These are phyloP conservation scores for Engystomops pustulosus DNA, from an alignment of 2,113 vertebrate genomes.

Conservation along the genomic window DNA sequence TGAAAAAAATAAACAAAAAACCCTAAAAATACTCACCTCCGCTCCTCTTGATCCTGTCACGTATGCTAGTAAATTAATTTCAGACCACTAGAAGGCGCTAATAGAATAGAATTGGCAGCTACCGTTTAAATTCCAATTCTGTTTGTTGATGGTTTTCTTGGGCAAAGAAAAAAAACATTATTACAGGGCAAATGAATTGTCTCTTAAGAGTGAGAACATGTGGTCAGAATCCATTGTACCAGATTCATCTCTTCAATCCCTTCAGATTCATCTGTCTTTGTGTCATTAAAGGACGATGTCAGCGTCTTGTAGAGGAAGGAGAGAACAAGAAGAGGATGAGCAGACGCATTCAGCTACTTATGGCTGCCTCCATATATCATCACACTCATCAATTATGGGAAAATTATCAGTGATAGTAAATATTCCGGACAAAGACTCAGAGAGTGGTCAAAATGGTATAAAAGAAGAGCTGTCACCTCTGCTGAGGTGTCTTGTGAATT, in stretches of 20 bases:
- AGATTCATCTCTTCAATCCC: slow-evolving; percentile 30
- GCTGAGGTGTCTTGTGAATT: background rate
- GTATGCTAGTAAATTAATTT: no score
- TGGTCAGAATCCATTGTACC: background rate
- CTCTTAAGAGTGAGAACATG: background rate
- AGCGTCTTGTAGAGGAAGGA: slow-evolving; percentile 26
- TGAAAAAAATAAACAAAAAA: no score
- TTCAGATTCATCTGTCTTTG: no score
- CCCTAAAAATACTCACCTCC: no score
- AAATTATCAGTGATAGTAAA: background rate
- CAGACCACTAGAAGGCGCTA: no score
- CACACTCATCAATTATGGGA: background rate
- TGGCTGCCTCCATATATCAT: background rate
- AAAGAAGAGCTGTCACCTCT: background rate
- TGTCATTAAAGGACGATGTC: slow-evolving; percentile 40
- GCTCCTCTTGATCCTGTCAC: no score
- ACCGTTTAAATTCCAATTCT: no score
- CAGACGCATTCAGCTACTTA: background rate
- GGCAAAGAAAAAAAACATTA: background rate
- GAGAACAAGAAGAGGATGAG: background rate
- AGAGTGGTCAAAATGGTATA: background rate
- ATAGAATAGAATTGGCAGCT: no score
- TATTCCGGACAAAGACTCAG: background rate
- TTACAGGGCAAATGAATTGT: background rate
- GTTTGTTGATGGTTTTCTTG: background rate